Evolutionary conservation across 1,140 invertebrate species (phyloP).

Genomic region (Aphis craccivora): DNA sequence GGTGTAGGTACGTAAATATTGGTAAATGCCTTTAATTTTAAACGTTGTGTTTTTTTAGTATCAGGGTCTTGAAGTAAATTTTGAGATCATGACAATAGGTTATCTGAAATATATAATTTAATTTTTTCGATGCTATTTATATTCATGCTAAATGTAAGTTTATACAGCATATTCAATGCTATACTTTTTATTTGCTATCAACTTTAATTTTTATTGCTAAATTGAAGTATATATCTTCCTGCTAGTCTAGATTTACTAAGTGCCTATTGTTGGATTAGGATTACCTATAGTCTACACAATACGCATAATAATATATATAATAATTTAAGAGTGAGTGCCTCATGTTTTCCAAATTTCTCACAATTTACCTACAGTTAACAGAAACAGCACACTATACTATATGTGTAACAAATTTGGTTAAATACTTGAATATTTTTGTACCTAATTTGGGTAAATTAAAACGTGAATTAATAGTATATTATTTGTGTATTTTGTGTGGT

Average conservation of each 20-base stretch:
- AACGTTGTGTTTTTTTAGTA: not conserved
- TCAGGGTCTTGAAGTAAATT: not conserved
- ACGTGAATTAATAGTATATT: not conserved
- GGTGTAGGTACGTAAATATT: too few relatives aligned
- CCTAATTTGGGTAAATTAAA: not conserved
- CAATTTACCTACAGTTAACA: not conserved
- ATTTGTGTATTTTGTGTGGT: not conserved
- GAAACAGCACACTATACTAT: not conserved
- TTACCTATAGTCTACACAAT: not conserved
- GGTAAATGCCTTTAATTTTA: not conserved
- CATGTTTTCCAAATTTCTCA: not conserved
- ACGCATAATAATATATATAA: not conserved
- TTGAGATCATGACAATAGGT: not conserved
- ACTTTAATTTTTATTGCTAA: not conserved
- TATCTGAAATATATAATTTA: not conserved
- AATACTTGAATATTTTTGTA: not conserved
- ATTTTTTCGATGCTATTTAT: not conserved
- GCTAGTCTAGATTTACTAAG: too few relatives aligned
- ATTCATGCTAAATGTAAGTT: not conserved
- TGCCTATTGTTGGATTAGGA: not conserved
- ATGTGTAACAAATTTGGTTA: not conserved
- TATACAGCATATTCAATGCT: not conserved
- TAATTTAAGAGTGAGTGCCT: not conserved
- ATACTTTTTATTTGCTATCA: not conserved
- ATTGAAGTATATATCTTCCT: not conserved